phyloP scores from a whole-genome alignment of 2,888 invertebrate species.

The Mantis religiosa region DNA sequence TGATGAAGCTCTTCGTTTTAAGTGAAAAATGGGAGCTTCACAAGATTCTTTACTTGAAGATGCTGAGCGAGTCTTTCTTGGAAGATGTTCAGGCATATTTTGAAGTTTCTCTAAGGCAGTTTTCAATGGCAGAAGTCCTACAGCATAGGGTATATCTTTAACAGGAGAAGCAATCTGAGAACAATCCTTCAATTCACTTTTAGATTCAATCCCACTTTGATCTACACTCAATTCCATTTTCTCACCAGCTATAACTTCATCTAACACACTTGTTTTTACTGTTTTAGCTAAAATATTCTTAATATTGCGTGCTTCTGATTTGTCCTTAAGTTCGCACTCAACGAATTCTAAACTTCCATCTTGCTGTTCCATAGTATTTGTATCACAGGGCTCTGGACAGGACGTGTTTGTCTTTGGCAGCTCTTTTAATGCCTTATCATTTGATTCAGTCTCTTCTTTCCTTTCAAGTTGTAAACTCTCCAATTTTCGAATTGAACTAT shows the following conservation, averaged over 20 bases:
- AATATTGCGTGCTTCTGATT: not conserved
- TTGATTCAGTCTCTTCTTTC: not conserved
- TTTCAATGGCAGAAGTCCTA: conserved; percentile 44
- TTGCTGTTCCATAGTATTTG: not conserved
- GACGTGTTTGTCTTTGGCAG: no score
- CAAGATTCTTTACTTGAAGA: conserved; percentile 34
- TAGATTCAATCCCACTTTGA: not conserved
- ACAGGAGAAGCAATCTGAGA: conserved; percentile 36
- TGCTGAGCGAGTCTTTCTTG: conserved; percentile 44
- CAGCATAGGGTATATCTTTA: conserved; percentile 45
- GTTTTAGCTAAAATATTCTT: not conserved
- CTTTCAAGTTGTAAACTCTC: not conserved
- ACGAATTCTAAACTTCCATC: not conserved
- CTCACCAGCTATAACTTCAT: not conserved
- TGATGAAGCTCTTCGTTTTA: conserved; percentile 19
- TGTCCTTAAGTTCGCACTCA: not conserved
- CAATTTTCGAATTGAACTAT: not conserved
- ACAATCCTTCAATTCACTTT: not conserved
- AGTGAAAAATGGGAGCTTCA: conserved; percentile 9
- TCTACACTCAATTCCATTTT: not conserved
- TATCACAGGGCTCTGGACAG: not conserved
- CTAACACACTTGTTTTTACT: not conserved
- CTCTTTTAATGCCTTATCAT: not conserved
- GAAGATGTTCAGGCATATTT: conserved; percentile 45
- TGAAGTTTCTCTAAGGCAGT: conserved; percentile 45